Percentiles rank a stretch among this genome's conserved stretches.
Evolutionary conservation across 2,888 invertebrate species (phyloP).

Genomic region (Amitus sp.): DNA sequence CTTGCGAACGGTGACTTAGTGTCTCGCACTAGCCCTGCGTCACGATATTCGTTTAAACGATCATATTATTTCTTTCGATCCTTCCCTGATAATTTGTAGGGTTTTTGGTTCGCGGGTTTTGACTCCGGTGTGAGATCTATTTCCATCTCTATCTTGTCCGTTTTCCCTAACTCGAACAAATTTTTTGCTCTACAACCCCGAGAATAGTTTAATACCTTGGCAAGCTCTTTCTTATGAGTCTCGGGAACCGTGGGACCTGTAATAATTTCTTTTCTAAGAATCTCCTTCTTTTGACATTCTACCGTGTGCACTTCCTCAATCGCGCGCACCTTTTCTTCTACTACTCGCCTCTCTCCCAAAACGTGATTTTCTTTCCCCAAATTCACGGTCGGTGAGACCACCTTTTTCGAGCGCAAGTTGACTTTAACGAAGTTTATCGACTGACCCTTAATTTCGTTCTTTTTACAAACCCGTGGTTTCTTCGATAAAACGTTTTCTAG

Average conservation of each 20-base stretch:
- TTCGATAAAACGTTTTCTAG: background rate
- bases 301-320: no score
- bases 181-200: constrained; percentile 18
- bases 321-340: background rate
- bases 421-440: constrained; percentile 5
- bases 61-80: constrained; percentile 8
- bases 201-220: constrained; percentile 17
- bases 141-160: constrained; percentile 19
- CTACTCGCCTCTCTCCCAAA: background rate
- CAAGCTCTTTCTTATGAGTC: constrained; percentile 10
- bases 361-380: no score
- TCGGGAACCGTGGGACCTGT: background rate
- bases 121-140: constrained; percentile 8
- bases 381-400: no score
- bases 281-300: background rate
- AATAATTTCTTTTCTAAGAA: background rate
- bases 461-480: no score
- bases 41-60: constrained; percentile 4
- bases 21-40: constrained; percentile 33
- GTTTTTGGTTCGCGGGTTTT: constrained; percentile 10
- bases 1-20: constrained; percentile 26
- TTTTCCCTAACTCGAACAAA: constrained; percentile 12
- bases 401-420: no score
- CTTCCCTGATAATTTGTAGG: constrained; percentile 17
- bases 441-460: background rate